Percentiles rank a stretch among this genome's conserved stretches.
These are phyloP conservation scores for Drosophila ambigua DNA, from an alignment of 1,140 invertebrate species.

Conservation along the genomic window DNA sequence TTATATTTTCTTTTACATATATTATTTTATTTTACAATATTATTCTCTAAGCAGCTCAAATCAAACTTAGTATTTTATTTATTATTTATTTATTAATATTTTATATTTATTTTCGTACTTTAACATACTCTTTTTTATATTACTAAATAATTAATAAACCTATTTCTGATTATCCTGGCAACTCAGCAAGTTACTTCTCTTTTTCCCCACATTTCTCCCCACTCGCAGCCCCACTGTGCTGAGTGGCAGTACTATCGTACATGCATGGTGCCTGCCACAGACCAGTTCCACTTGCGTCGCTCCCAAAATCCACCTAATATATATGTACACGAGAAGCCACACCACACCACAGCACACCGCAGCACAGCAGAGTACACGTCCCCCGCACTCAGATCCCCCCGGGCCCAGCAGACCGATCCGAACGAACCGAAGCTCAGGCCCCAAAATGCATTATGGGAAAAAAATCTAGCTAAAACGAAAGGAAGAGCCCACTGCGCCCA, in stretches of 20 bases:
- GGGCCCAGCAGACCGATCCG: constrained; percentile 3
- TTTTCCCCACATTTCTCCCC: background rate
- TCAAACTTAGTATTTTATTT: too few species aligned
- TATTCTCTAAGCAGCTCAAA: too few species aligned
- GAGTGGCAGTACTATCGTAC: background rate
- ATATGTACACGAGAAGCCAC: constrained; percentile 60
- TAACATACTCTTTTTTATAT: too few species aligned
- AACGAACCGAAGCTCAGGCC: constrained; percentile 25
- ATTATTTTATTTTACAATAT: too few species aligned
- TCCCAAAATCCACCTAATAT: constrained; percentile 80
- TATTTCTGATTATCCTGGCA: too few species aligned
- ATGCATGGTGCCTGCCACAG: constrained; percentile 69
- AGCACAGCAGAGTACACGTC: constrained; percentile 26
- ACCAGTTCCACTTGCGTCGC: constrained; percentile 81
- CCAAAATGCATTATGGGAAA: constrained; percentile 73
- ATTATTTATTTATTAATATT: too few species aligned
- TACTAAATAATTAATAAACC: too few species aligned
- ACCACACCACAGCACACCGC: constrained; percentile 30
- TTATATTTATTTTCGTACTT: too few species aligned
- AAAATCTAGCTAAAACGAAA: constrained; percentile 78
- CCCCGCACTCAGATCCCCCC: constrained; percentile 17
- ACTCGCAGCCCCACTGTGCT: constrained; percentile 5
- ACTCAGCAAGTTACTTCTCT: background rate
- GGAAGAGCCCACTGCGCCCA: constrained; percentile 79
- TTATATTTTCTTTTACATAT: too few species aligned